A percentile compares a stretch with the other conserved stretches of the same genome.
Evolutionary conservation across 2,888 invertebrate genomes (phyloP).

Genomic region (Latheticus oryzae): DNA sequence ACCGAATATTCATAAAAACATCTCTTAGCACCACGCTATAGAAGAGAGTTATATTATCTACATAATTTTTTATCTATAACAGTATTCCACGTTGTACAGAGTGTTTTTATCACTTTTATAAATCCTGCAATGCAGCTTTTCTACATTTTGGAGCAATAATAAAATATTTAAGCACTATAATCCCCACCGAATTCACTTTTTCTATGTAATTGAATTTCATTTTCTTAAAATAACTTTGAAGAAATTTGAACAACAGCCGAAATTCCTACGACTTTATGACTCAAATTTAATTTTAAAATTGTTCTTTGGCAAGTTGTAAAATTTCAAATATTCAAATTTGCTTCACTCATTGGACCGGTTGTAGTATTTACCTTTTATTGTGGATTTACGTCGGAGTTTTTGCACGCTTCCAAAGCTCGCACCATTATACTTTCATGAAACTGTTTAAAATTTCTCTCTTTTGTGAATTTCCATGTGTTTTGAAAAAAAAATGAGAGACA

Average conservation of each 20-base stretch:
- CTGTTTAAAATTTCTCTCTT: slow-evolving; percentile 7
- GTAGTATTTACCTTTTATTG: slow-evolving; percentile 1
- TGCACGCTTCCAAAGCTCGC: neutral
- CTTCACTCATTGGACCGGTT: slow-evolving; percentile 1
- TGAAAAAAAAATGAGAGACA: too few species aligned
- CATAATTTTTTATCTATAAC: slow-evolving; percentile 19
- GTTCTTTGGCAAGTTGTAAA: too few species aligned
- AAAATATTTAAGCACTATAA: too few species aligned
- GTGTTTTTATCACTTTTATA: slow-evolving; percentile 8
- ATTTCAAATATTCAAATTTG: slow-evolving; percentile 9
- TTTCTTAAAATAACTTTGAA: too few species aligned
- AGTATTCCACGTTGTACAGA: slow-evolving; percentile 9
- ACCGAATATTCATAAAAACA: slow-evolving; percentile 8
- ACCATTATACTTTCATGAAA: slow-evolving; percentile 7
- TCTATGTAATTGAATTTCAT: too few species aligned
- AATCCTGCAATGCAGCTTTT: neutral
- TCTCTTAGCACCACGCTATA: slow-evolving; percentile 5
- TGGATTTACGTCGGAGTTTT: slow-evolving; percentile 3
- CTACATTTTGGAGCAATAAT: too few species aligned
- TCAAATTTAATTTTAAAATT: too few species aligned
- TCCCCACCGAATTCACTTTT: too few species aligned
- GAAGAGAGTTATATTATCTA: slow-evolving; percentile 13
- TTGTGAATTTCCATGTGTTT: too few species aligned
- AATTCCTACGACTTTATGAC: too few species aligned
- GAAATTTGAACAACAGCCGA: too few species aligned